These are phyloP conservation scores for Jaculus jaculus DNA, from an alignment of 2,113 vertebrate genomes.

Conservation along the genomic window DNA sequence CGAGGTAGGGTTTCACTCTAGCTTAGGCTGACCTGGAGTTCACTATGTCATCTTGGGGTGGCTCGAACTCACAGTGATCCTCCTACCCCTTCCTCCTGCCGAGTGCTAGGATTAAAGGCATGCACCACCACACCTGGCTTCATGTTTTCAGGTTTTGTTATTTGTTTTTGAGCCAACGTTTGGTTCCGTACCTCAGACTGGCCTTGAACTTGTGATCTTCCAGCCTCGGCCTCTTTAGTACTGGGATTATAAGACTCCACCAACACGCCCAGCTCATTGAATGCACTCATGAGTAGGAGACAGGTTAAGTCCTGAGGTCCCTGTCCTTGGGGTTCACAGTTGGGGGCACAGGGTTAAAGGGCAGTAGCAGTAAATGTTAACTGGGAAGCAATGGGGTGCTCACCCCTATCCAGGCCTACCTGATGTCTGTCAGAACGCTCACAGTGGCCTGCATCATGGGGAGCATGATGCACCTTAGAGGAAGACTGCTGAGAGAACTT, in stretches of 20 bases:
- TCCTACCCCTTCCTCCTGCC: no score
- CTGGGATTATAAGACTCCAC: neutral
- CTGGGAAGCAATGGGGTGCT: neutral
- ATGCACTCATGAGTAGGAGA: no score
- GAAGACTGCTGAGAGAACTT: neutral
- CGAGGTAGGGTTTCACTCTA: no score
- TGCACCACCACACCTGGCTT: no score
- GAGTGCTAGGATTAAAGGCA: no score
- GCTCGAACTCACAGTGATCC: no score
- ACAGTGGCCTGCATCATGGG: accelerated
- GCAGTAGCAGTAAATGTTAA: no score
- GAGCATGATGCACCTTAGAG: neutral
- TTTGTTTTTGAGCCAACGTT: neutral
- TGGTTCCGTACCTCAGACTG: neutral
- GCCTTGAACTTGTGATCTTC: neutral
- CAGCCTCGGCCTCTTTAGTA: neutral
- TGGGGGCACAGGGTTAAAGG: neutral
- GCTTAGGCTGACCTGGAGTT: no score
- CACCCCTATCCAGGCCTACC: neutral
- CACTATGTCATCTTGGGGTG: no score
- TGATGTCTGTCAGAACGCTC: neutral
- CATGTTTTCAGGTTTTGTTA: no score
- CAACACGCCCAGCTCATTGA: neutral
- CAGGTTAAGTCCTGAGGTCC: accelerated
- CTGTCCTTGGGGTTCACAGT: neutral